Percentiles rank a stretch among this genome's conserved stretches.
Evolutionary conservation across 2,888 invertebrate genomes (phyloP).

Genomic region (Apamea anceps): DNA sequence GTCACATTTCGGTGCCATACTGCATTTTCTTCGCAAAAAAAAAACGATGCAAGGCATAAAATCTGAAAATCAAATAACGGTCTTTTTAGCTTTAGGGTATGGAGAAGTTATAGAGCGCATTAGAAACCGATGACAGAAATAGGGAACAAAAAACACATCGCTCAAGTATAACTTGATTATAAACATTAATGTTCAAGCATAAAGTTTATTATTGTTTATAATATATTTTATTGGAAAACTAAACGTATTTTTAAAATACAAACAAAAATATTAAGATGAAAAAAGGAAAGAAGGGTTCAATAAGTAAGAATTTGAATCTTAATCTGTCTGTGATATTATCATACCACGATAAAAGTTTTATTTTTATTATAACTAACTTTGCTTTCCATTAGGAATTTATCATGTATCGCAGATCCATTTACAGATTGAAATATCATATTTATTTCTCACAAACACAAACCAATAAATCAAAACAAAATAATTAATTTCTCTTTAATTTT

Average conservation of each 20-base stretch:
- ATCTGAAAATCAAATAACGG: conserved; percentile 58
- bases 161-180: too few species aligned
- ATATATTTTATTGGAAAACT: too few species aligned
- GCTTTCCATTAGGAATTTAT: background rate
- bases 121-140: background rate
- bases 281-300: background rate
- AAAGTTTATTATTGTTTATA: too few species aligned
- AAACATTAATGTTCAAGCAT: too few species aligned
- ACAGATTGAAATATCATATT: background rate
- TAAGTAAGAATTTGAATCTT: background rate
- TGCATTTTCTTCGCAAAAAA: conserved; percentile 46
- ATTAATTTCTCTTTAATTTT: background rate
- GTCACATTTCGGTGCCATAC: conserved; percentile 36
- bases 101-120: conserved; percentile 3
- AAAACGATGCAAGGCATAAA: conserved; percentile 43
- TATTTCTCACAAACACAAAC: background rate
- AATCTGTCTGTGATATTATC: background rate
- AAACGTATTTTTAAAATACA: too few species aligned
- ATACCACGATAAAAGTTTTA: background rate
- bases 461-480: background rate
- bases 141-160: too few species aligned
- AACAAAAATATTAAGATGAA: too few species aligned
- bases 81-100: conserved; percentile 1
- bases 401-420: background rate
- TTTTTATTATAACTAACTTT: background rate